Conservation (phyloP, 2,113 vertebrate species). For the Podarcis raffonei region DNA sequence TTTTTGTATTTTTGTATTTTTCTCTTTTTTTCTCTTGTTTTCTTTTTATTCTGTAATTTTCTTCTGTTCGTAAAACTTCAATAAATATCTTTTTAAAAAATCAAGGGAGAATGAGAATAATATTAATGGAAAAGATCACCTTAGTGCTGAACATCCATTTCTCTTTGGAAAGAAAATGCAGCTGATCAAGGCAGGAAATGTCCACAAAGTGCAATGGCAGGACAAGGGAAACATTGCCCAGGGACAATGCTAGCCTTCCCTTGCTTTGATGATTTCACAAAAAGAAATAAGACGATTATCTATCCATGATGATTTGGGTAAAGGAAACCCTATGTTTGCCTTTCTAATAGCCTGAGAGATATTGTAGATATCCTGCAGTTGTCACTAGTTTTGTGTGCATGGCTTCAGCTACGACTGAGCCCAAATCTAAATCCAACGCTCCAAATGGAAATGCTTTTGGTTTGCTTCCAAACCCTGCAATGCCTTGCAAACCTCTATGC, state of each 20-base stretch:
- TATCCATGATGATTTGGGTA: not conserved
- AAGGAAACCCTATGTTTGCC: not conserved
- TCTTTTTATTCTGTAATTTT: too few relatives aligned
- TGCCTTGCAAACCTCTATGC: too few relatives aligned
- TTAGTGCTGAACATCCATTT: not conserved
- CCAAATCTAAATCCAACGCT: not conserved
- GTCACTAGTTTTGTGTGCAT: too few relatives aligned
- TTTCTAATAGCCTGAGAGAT: not conserved
- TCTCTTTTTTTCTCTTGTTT: too few relatives aligned
- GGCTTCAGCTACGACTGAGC: not conserved
- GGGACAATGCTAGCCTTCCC: not conserved
- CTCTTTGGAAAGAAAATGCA: not conserved
- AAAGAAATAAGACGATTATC: not conserved
- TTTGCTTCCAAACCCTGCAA: not conserved
- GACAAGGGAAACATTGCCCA: not conserved
- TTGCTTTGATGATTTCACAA: not conserved
- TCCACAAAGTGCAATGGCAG: not conserved
- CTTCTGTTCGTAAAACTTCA: too few relatives aligned
- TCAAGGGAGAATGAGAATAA: conserved; percentile 1
- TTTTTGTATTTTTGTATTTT: too few relatives aligned
- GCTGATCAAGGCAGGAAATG: not conserved
- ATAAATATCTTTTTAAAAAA: too few relatives aligned
- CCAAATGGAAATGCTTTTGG: not conserved
- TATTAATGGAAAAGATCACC: not conserved
- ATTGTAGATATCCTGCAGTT: not conserved